phyloP scores from a whole-genome alignment of 2,797 vertebrate genomes.

The Scarus forsteni region DNA sequence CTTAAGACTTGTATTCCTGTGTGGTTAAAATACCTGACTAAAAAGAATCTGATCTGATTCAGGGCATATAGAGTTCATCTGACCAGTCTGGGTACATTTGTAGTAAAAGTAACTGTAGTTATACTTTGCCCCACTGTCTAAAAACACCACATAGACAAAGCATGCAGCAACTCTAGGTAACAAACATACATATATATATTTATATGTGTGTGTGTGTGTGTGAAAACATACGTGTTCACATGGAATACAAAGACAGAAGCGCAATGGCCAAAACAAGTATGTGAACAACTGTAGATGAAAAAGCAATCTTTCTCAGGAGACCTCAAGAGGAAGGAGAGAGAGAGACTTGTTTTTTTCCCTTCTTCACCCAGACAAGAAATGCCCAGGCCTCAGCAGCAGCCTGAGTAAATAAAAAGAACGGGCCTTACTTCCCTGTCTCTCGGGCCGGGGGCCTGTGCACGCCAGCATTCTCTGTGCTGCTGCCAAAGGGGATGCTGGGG shows the following conservation, averaged over 20 bases:
- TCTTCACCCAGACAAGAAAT: constrained; percentile 98
- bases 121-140: constrained; percentile 5
- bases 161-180: constrained; percentile 28
- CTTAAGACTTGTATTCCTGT: constrained; percentile 4
- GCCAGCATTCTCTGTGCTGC: constrained; percentile 94
- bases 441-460: constrained; percentile 92
- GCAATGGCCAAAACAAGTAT: constrained; percentile 93
- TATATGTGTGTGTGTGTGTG: background rate
- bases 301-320: constrained; percentile 82
- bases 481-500: constrained; percentile 98
- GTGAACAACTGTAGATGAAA: constrained; percentile 97
- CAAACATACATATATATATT: constrained; percentile 41
- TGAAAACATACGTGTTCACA: constrained; percentile 59
- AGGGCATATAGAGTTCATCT: constrained; percentile 11
- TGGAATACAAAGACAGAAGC: constrained; percentile 70
- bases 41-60: constrained; percentile 19
- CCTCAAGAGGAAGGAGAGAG: constrained; percentile 75
- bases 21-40: background rate
- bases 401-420: constrained; percentile 99
- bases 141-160: constrained; percentile 12
- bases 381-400: constrained; percentile 94
- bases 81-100: constrained; percentile 4
- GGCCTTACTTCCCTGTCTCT: constrained; percentile 96
- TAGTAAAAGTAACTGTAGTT: constrained; percentile 8
- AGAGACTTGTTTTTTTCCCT: constrained; percentile 81